Conservation (phyloP, 2,797 vertebrate species). For the Ceyx erithaca region DNA sequence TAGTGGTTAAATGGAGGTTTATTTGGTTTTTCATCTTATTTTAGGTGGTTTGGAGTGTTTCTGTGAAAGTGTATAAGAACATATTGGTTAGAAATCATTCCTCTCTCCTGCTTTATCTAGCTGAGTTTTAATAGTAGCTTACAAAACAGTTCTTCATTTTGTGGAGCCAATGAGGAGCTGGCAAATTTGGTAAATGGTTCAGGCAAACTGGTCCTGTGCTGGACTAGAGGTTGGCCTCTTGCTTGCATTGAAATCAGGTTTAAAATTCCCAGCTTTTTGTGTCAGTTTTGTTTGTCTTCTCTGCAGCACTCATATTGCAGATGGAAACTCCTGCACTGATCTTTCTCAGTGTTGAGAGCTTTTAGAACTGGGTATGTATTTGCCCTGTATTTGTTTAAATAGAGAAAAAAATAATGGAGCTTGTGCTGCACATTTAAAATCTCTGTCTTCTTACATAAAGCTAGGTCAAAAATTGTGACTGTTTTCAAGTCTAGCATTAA, state of each 20-base stretch:
- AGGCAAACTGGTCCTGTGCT: not conserved
- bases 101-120: not conserved
- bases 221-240: not conserved
- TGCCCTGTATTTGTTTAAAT: conserved; percentile 24
- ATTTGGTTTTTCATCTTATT: not conserved
- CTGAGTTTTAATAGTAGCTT: not conserved
- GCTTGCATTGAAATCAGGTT: not conserved
- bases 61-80: not conserved
- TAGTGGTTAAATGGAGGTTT: not conserved
- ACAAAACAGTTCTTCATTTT: not conserved
- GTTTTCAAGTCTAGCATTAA: not conserved
- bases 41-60: not conserved
- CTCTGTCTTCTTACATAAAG: not conserved
- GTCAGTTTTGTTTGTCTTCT: not conserved
- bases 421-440: not conserved
- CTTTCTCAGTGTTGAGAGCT: not conserved
- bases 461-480: not conserved
- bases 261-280: not conserved
- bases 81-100: not conserved
- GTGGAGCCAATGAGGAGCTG: not conserved
- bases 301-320: not conserved
- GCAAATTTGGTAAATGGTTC: not conserved
- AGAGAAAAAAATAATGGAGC: not conserved
- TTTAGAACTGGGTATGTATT: not conserved
- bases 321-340: not conserved